Percentiles rank a stretch among this genome's conserved stretches.
phyloP scores from a whole-genome alignment of 2,888 invertebrate species.

The Drosophila sordidapex region DNA sequence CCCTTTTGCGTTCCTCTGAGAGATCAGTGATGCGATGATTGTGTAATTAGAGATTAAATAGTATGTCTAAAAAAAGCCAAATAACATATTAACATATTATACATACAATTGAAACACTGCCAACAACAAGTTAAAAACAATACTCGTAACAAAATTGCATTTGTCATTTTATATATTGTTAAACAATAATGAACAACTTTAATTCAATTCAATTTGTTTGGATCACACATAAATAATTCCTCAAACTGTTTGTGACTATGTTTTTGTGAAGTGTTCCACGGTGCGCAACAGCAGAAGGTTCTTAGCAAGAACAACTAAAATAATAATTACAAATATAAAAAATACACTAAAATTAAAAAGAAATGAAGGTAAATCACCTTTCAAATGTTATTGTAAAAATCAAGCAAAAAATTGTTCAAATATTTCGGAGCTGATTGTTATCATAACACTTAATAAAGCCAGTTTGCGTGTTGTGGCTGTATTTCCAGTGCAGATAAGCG shows the following conservation, averaged over 20 bases:
- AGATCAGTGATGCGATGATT: constrained; percentile 47
- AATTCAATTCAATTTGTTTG: constrained; percentile 27
- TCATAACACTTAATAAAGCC: constrained; percentile 19
- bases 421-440: constrained; percentile 38
- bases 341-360: constrained; percentile 5
- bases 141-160: constrained; percentile 36
- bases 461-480: constrained; percentile 33
- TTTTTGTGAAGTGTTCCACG: constrained; percentile 43
- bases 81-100: constrained; percentile 37
- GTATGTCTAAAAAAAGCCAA: constrained; percentile 44
- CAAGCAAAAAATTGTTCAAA: constrained; percentile 35
- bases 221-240: constrained; percentile 10
- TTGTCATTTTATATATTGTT: constrained; percentile 42
- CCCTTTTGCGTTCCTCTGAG: constrained; percentile 18
- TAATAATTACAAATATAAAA: constrained; percentile 4
- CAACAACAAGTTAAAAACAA: constrained; percentile 30
- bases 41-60: constrained; percentile 40
- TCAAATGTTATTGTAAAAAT: constrained; percentile 37
- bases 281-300: constrained; percentile 53
- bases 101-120: constrained; percentile 64
- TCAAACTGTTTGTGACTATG: constrained; percentile 7
- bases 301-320: constrained; percentile 30
- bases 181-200: constrained; percentile 34
- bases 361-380: constrained; percentile 2
- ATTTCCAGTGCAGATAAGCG: constrained; percentile 42